phyloP scores from a whole-genome alignment of 2,888 invertebrate genomes.

The Euphydryas editha region DNA sequence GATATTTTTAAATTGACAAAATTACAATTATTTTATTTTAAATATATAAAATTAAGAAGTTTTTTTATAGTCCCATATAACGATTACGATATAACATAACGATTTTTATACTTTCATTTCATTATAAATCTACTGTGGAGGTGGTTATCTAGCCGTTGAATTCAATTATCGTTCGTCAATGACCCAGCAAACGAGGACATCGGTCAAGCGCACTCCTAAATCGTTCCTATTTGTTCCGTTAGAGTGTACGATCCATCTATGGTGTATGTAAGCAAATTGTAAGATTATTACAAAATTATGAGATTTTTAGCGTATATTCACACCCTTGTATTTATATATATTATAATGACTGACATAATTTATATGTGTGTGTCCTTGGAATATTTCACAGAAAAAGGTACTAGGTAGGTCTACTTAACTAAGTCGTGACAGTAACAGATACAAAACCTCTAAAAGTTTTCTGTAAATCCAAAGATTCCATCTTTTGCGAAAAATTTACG shows the following conservation, averaged over 20 bases:
- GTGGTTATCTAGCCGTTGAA: slow-evolving; percentile 20
- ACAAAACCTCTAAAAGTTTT: no score
- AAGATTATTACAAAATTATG: neutral
- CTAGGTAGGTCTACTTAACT: no score
- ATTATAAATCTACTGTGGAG: slow-evolving; percentile 25
- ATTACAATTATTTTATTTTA: no score
- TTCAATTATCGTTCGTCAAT: slow-evolving; percentile 50
- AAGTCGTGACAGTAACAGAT: no score
- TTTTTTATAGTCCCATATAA: neutral
- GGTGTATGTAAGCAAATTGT: slow-evolving; percentile 12
- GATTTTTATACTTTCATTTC: slow-evolving; percentile 1
- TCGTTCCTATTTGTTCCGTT: slow-evolving; percentile 30
- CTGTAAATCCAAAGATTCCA: no score
- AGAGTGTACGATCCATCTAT: slow-evolving; percentile 26
- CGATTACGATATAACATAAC: neutral
- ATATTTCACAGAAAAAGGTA: no score
- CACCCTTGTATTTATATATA: no score
- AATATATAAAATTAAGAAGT: no score
- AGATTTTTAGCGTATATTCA: neutral
- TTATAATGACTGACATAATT: no score
- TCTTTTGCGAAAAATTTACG: no score
- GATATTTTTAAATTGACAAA: no score
- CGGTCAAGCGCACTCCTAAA: slow-evolving; percentile 37
- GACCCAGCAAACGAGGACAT: slow-evolving; percentile 48
- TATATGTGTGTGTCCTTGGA: no score